Evolutionary conservation across 2,113 vertebrate genomes (phyloP).

Genomic region (Chloropsis hardwickii): DNA sequence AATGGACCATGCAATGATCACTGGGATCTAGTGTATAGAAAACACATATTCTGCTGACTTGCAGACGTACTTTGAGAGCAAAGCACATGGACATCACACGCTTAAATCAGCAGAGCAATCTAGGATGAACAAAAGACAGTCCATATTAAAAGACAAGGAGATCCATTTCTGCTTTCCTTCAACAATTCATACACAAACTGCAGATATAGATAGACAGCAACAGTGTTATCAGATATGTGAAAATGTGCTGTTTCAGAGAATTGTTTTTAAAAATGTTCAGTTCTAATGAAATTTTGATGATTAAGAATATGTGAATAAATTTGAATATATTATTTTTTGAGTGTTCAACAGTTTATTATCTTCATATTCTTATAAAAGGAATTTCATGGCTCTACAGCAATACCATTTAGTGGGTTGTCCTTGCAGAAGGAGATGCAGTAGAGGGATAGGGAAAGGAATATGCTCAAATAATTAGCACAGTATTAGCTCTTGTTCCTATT

Average conservation of each 20-base stretch:
- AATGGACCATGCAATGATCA: not conserved
- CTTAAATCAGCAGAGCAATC: not conserved
- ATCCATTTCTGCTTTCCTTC: not conserved
- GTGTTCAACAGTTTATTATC: slow-evolving; percentile 35
- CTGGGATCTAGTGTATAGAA: not conserved
- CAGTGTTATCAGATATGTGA: slow-evolving; percentile 4
- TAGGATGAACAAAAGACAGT: not conserved
- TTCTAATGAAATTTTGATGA: slow-evolving; percentile 18
- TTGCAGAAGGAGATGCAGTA: not conserved
- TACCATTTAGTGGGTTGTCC: slow-evolving; percentile 10
- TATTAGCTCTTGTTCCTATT: slow-evolving; percentile 60
- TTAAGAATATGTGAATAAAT: slow-evolving; percentile 49
- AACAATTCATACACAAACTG: not conserved
- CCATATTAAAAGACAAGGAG: not conserved
- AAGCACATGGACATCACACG: not conserved
- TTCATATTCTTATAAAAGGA: slow-evolving; percentile 22
- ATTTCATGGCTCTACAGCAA: not conserved
- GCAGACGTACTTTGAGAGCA: not conserved
- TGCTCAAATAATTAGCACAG: slow-evolving; percentile 63
- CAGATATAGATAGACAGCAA: not conserved
- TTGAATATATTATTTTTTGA: slow-evolving; percentile 40
- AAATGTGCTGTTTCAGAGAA: not conserved
- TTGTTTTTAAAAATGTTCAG: not conserved
- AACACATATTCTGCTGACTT: not conserved
- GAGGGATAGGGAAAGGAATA: slow-evolving; percentile 36